These are phyloP conservation scores for Coregonus ussuriensis DNA, from an alignment of 2,797 vertebrate genomes.

Conservation along the genomic window DNA sequence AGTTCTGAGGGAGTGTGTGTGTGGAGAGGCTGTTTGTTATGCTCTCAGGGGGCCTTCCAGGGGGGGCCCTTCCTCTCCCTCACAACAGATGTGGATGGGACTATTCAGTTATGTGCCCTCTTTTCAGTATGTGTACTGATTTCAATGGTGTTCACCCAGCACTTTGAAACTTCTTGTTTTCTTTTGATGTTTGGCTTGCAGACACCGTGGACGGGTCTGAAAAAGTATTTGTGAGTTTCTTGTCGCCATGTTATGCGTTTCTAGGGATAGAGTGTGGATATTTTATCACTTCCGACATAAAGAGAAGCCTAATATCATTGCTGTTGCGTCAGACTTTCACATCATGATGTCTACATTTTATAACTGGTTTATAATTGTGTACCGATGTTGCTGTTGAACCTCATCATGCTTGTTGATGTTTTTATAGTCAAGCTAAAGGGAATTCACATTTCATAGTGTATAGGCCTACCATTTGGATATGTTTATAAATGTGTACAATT, in stretches of 20 bases:
- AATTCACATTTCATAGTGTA: not conserved
- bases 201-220: not conserved
- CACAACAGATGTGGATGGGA: constrained; percentile 51
- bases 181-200: not conserved
- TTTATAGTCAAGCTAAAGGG: not conserved
- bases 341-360: not conserved
- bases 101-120: constrained; percentile 27
- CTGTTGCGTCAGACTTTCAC: not conserved
- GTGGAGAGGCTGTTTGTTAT: constrained; percentile 24
- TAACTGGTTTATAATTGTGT: not conserved
- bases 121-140: not conserved
- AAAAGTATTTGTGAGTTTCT: not conserved
- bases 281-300: not conserved
- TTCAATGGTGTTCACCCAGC: not conserved
- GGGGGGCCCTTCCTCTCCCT: constrained; percentile 40
- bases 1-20: constrained; percentile 4
- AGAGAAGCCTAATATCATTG: not conserved
- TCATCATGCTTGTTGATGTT: not conserved
- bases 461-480: constrained; percentile 25
- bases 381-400: not conserved
- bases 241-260: not conserved
- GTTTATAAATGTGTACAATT: not conserved
- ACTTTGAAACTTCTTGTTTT: not conserved
- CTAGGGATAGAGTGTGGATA: not conserved
- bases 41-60: constrained; percentile 51